Conservation (phyloP, 2,888 invertebrate genomes). For the Calameuta filiformis region DNA sequence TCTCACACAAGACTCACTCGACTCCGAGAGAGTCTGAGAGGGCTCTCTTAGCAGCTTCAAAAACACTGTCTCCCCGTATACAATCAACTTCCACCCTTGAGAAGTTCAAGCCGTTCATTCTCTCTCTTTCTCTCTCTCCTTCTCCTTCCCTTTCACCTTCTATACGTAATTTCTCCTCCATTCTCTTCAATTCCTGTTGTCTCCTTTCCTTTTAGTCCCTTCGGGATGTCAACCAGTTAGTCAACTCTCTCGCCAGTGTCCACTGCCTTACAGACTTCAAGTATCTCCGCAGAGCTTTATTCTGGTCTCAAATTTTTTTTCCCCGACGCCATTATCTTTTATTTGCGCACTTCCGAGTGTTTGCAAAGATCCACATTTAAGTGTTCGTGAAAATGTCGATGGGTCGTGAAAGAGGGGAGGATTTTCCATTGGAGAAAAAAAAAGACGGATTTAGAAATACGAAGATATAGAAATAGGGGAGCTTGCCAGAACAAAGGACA, state of each 20-base stretch:
- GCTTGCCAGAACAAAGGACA: conserved; percentile 21
- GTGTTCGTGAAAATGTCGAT: background rate
- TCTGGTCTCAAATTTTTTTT: conserved; percentile 21
- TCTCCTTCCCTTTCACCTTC: conserved; percentile 8
- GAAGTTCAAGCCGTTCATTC: conserved; percentile 6
- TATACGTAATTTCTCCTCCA: conserved; percentile 9
- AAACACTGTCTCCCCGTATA: conserved; percentile 34
- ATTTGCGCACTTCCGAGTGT: background rate
- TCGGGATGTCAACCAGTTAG: background rate
- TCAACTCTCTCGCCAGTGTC: background rate
- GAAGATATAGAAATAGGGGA: too few relatives aligned
- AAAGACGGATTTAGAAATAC: background rate
- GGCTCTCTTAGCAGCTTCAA: conserved; percentile 36
- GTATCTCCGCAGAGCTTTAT: conserved; percentile 20
- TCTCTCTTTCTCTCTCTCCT: conserved; percentile 5
- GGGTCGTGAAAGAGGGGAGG: background rate
- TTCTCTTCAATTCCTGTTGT: conserved; percentile 10
- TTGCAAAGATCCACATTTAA: background rate
- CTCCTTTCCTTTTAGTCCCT: conserved; percentile 16
- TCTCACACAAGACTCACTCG: background rate
- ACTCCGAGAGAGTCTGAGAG: conserved; percentile 42
- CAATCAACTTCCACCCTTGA: conserved; percentile 15
- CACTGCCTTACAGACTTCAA: background rate
- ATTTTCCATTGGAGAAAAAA: background rate
- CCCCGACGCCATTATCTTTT: conserved; percentile 6